phyloP scores from a whole-genome alignment of 2,888 invertebrate genomes.

The Eremobia ochroleuca region DNA sequence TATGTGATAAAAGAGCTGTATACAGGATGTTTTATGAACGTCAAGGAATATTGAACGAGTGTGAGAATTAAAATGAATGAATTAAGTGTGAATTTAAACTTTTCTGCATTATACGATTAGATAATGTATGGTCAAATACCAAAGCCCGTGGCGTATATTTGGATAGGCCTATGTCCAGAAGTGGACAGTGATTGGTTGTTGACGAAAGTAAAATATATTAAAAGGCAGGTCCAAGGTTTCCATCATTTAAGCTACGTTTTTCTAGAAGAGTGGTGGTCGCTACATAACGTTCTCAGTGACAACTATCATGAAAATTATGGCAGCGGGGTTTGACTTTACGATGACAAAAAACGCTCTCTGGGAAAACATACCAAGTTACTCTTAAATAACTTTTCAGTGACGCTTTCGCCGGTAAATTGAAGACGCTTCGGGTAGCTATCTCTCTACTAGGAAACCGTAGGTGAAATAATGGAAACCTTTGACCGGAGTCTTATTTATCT shows the following conservation, averaged over 20 bases:
- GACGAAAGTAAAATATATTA: neutral
- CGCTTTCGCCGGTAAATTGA: too few relatives aligned
- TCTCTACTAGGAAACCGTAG: too few relatives aligned
- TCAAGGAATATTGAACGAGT: conserved; percentile 19
- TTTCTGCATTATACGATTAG: neutral
- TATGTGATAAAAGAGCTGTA: conserved; percentile 40
- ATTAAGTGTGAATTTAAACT: neutral
- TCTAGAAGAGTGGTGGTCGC: accelerated
- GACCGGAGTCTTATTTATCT: too few relatives aligned
- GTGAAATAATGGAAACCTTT: too few relatives aligned
- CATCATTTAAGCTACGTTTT: neutral
- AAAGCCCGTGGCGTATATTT: neutral
- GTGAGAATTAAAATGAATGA: too few relatives aligned
- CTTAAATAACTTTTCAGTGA: too few relatives aligned
- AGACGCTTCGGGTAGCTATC: too few relatives aligned
- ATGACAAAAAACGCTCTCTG: neutral
- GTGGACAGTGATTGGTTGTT: neutral
- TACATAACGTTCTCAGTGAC: neutral
- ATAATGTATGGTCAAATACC: neutral
- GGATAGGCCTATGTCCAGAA: neutral
- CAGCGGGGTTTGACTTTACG: too few relatives aligned
- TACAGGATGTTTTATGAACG: conserved; percentile 14
- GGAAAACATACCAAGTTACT: neutral
- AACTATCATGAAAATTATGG: neutral
- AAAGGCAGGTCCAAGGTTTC: neutral